Evolutionary conservation across 2,888 invertebrate genomes (phyloP).

Genomic region (Aphodius sticticus): DNA sequence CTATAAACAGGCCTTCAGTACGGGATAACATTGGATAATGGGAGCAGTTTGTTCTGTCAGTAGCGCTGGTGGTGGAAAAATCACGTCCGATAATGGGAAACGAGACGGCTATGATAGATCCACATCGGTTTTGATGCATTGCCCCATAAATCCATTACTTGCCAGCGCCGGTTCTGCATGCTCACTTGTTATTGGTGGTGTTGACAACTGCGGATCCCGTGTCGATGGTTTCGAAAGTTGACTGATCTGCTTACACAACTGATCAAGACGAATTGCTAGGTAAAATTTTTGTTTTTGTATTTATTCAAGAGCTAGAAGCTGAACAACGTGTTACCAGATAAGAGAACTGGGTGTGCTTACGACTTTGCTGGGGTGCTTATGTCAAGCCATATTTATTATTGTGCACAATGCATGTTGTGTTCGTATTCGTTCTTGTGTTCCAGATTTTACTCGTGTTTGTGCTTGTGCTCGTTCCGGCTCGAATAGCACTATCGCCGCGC

Average conservation of each 20-base stretch:
- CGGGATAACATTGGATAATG: neutral
- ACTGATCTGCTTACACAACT: neutral
- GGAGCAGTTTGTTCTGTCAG: neutral
- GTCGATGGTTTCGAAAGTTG: neutral
- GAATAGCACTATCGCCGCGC: no score
- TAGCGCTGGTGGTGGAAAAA: neutral
- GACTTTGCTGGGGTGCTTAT: no score
- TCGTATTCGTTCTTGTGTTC: no score
- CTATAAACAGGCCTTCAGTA: neutral
- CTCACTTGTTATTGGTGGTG: neutral
- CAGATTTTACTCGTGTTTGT: no score
- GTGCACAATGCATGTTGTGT: no score
- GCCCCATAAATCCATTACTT: slow-evolving; percentile 4
- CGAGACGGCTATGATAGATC: neutral
- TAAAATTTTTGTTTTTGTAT: neutral
- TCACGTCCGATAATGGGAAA: neutral
- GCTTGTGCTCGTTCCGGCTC: no score
- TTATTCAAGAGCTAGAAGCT: neutral
- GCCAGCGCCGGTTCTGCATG: neutral
- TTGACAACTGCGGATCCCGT: neutral
- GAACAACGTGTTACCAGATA: neutral
- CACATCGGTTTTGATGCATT: neutral
- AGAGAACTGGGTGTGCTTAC: no score
- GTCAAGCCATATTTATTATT: no score
- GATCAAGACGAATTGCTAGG: neutral